Conservation (phyloP, 2,113 vertebrate genomes). For the Leptobrachium ailaonicum region DNA sequence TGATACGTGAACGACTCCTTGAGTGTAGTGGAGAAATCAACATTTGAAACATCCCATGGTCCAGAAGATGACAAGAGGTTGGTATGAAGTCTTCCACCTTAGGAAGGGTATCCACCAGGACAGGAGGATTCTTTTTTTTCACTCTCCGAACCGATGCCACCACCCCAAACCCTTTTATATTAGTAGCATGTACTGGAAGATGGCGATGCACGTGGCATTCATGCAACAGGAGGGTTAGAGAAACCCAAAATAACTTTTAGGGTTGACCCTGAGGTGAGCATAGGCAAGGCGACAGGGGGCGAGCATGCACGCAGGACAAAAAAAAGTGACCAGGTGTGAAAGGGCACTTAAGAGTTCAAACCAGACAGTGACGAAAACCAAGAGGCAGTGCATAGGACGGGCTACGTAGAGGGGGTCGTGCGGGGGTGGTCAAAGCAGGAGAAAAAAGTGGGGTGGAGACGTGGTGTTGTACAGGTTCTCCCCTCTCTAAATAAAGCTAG, state of each 20-base stretch:
- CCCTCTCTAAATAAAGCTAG: neutral
- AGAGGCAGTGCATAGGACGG: slow-evolving; percentile 15
- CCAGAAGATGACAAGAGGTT: neutral
- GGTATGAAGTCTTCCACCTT: neutral
- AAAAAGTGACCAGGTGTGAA: slow-evolving; percentile 39
- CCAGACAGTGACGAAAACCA: slow-evolving; percentile 40
- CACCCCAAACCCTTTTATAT: neutral
- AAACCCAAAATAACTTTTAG: slow-evolving; percentile 30
- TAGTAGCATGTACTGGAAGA: slow-evolving; percentile 10
- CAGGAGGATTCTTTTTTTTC: neutral
- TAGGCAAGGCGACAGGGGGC: slow-evolving; percentile 60
- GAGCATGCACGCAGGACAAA: slow-evolving; percentile 57
- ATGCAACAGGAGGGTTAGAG: slow-evolving; percentile 29
- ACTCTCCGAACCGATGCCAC: neutral
- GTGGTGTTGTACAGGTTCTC: neutral
- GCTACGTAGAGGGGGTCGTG: slow-evolving; percentile 32
- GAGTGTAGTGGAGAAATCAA: neutral
- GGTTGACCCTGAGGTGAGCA: slow-evolving; percentile 52
- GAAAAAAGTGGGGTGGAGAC: neutral
- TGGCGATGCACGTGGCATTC: slow-evolving; percentile 16
- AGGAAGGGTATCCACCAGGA: neutral
- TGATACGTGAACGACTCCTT: neutral
- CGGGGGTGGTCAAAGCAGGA: neutral
- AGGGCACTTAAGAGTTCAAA: slow-evolving; percentile 46
- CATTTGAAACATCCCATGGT: neutral